These are phyloP conservation scores for Mus spretus DNA, from an alignment of 2,797 vertebrate genomes.

Conservation along the genomic window DNA sequence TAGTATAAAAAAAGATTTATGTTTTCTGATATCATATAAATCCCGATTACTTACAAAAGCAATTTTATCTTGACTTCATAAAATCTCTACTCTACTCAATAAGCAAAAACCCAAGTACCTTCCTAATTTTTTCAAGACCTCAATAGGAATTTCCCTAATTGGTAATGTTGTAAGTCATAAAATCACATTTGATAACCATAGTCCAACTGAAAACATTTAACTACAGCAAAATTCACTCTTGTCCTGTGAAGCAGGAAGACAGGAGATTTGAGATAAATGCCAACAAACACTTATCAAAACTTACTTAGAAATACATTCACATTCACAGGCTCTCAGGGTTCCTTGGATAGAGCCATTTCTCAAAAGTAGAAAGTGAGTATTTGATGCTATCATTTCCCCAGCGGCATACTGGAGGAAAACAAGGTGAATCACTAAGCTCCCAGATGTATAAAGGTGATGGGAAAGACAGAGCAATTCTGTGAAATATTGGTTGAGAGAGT, in stretches of 20 bases:
- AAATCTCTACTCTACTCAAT: not conserved
- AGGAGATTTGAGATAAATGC: conserved; percentile 37
- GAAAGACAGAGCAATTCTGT: not conserved
- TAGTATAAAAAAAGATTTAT: not conserved
- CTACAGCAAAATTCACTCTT: not conserved
- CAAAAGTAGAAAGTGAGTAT: conserved; percentile 35
- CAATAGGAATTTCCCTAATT: not conserved
- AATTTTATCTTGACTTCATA: not conserved
- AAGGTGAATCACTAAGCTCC: not conserved
- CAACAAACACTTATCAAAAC: not conserved
- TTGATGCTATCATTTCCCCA: conserved; percentile 47
- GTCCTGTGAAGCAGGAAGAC: not conserved
- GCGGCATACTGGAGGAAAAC: not conserved
- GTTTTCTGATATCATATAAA: not conserved
- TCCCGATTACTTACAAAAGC: not conserved
- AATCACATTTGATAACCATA: conserved; percentile 5
- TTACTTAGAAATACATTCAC: conserved; percentile 7
- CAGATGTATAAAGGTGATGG: not conserved
- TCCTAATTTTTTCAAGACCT: conserved; percentile 15
- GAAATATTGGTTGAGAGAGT: not conserved
- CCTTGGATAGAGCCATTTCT: conserved; percentile 37
- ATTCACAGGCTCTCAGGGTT: conserved; percentile 21
- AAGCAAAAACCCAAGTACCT: not conserved
- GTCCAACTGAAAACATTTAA: not conserved
- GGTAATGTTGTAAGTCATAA: not conserved